Base-by-base conservation (phyloP, 30 jellyfish, hydroid and myxozoan species). In the Hydractinia symbiolongicarpus region DNA sequence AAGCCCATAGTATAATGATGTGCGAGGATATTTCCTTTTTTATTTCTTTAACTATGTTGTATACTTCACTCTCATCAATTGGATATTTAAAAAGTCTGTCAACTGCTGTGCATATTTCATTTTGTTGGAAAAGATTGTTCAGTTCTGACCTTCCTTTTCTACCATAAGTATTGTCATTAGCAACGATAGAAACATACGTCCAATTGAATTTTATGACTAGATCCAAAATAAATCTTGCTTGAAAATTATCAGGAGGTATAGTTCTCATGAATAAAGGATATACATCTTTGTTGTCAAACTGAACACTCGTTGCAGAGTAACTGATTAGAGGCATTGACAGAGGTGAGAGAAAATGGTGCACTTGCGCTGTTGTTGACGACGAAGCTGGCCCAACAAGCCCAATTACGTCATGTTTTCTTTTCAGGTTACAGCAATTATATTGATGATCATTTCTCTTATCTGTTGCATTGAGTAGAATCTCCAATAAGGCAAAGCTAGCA, bases 231-330 rank as follows among this genome's bases (percentile, higher is more conserved):
- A 75, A 16, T 9, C 49, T 52, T 17, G 54, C 51, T 75, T 52
- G 76, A 10, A 5, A 53, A 10, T 53, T 50, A 75, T 75, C 83
- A 15, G 83, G 51, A 0, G 83, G 77, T 75, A 75, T 75, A 14
- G 83, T 52, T 75, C 83, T 19, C 20, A 75, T 19, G 73, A 75
- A 75, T 4, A 7, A 21, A 6, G 83, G 83, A 53, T 50, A 75
- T 75, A 50, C 14, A 8, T 55, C 76, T 55, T 75, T 75, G 55
- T 75, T 21, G 73, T 53, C 10, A 20, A 75, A 54, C 49, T 53
- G 51, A 6, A 55, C 73, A 16, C 83, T 75, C 9, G 83, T 75
- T 75, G 83, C 76, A 9, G 83, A 75, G 49, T 75, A 75, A 50
- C 83, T 75, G 9, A 75, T 50, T 49, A 75, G 40, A 2, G 83